Conservation (phyloP, 2,888 invertebrate species). For the Rhamphomyia laevipes region DNA sequence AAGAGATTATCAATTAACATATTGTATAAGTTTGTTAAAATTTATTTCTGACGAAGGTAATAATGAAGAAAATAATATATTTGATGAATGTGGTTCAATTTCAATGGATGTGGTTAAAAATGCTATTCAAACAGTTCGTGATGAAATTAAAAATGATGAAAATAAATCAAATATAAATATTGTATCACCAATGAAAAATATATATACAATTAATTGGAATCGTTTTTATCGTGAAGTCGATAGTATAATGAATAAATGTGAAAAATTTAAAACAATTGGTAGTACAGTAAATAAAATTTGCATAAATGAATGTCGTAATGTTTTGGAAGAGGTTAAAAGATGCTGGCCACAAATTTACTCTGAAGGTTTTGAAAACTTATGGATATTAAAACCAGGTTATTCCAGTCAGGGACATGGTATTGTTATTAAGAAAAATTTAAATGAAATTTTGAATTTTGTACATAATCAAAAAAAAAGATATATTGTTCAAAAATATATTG, state of each 20-base stretch:
- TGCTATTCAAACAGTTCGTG: slow-evolving; percentile 57
- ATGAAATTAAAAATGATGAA: not conserved
- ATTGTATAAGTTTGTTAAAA: slow-evolving; percentile 63
- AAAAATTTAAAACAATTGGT: not conserved
- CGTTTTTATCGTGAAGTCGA: not conserved
- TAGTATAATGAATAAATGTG: not conserved
- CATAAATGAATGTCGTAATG: slow-evolving; percentile 30
- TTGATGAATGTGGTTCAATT: slow-evolving; percentile 42
- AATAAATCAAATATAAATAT: not conserved
- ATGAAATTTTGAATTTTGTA: not conserved
- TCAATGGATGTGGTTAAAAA: slow-evolving; percentile 50
- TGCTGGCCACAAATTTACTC: slow-evolving; percentile 49
- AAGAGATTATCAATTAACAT: slow-evolving; percentile 62
- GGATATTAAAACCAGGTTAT: slow-evolving; percentile 66
- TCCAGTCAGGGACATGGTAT: not conserved
- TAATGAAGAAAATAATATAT: slow-evolving; percentile 12
- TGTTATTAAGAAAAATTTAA: not conserved
- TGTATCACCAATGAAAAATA: not conserved
- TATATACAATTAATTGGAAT: not conserved
- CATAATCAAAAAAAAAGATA: not conserved
- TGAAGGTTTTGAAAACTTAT: slow-evolving; percentile 68
- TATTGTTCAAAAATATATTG: not conserved
- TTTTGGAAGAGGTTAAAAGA: slow-evolving; percentile 44
- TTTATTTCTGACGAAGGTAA: slow-evolving; percentile 33
- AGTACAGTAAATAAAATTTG: not conserved